Evolutionary conservation across 2,113 vertebrate species (phyloP).

Genomic region (Machaerirhynchus nigripectus): DNA sequence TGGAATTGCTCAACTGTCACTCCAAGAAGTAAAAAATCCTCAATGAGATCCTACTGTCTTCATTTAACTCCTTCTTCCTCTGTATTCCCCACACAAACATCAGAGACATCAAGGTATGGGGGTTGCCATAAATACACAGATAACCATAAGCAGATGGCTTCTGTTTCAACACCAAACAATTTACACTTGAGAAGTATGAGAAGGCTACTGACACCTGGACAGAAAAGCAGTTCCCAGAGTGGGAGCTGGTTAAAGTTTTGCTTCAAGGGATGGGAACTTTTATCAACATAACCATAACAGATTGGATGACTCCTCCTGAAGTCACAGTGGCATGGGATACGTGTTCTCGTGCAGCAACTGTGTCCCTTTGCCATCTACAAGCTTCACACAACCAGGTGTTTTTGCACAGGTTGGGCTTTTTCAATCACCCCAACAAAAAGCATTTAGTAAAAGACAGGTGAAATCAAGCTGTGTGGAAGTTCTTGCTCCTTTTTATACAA

Average conservation of each 20-base stretch:
- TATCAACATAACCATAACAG: background rate
- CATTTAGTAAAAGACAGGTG: background rate
- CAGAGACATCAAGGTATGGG: background rate
- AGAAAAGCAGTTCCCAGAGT: background rate
- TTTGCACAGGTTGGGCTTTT: background rate
- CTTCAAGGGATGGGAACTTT: background rate
- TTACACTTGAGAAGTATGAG: background rate
- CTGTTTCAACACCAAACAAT: slow-evolving; percentile 2
- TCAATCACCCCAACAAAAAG: background rate
- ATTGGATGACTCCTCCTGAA: background rate
- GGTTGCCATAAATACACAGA: background rate
- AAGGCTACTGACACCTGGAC: background rate
- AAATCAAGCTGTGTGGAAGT: background rate
- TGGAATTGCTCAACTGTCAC: background rate
- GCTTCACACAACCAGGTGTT: background rate
- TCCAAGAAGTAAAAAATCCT: background rate
- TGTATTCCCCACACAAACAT: background rate
- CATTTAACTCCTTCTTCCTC: background rate
- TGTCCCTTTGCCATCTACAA: background rate
- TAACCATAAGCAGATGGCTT: background rate
- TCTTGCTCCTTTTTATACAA: background rate
- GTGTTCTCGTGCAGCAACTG: background rate
- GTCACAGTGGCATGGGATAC: fast-evolving
- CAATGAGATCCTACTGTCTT: background rate
- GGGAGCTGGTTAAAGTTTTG: background rate